Evolutionary conservation across 1,140 invertebrate species (phyloP), one percentile per base, ranked within the genome.

Genomic region (Orchesella cincta): DNA sequence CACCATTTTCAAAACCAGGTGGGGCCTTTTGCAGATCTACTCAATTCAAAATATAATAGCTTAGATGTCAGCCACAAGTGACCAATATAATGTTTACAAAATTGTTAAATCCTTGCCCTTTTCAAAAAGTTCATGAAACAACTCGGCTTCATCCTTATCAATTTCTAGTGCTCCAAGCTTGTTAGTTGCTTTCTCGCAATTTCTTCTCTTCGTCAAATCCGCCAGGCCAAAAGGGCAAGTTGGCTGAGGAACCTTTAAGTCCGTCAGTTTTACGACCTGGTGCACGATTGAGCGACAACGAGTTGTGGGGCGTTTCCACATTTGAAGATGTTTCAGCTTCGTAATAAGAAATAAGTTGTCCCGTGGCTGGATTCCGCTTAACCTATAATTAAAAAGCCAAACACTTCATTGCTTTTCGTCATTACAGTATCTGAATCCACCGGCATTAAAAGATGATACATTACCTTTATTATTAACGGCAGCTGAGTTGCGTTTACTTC

Each of bases 161-260:
- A 76, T 73, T 62, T 81, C 28, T 76, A 80, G 14, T n/a, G 77
- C 52, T 78, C 79, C n/a, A 80, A 77, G 54, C 81, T 82, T 14
- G 76, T 74, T 28, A 75, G 54, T 1, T 78, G 51, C 28, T 78
- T 72, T 73, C n/a, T n/a, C 31, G 2, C 12, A 31, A 12, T 82
- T 26, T 83, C 29, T 75, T 79, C 73, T 84, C 89, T 83, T 91
- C 89, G 57, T 92, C 89, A 82, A 93, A 91, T 39, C 92, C 92
- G 39, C 91, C 92, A 76, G 93, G 92, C 91, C 91, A 92, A 85
- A 94, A 94, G 33, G 92, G 92, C 84, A 88, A 90, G 84, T 93
- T 93, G 73, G 89, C 89, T 0, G 89, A 86, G 83, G 89, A 92
- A 3, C 93, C 93, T 83, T 88, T 87, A 8, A 92, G 87, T 80